A percentile compares a stretch with the other conserved stretches of the same genome.
Evolutionary conservation across 2,888 invertebrate genomes (phyloP).

Genomic region (Drosophila meridionalis): DNA sequence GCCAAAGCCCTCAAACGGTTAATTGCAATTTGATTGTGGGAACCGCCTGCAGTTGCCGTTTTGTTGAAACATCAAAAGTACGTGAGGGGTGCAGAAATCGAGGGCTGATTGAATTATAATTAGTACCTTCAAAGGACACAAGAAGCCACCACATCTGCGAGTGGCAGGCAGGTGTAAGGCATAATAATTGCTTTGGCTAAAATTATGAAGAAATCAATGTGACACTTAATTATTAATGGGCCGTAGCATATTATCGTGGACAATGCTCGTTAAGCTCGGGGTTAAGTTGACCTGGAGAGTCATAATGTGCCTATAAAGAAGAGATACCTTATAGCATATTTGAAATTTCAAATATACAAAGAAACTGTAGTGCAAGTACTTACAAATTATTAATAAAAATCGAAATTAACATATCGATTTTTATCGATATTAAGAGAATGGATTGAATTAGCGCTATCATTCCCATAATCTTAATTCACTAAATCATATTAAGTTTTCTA

Average conservation of each 20-base stretch:
- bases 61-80: slow-evolving; percentile 3
- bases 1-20: slow-evolving; percentile 52
- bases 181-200: slow-evolving; percentile 9
- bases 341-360: no score
- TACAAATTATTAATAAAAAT: no score
- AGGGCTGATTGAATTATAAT: slow-evolving; percentile 23
- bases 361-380: no score
- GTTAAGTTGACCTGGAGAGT: background rate
- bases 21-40: slow-evolving; percentile 70
- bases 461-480: no score
- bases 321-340: background rate
- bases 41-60: slow-evolving; percentile 52
- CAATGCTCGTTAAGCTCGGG: background rate
- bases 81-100: background rate
- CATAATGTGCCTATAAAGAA: background rate
- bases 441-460: no score
- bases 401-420: no score
- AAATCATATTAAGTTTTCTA: no score
- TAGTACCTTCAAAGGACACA: background rate
- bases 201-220: slow-evolving; percentile 23
- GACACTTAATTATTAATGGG: background rate
- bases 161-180: slow-evolving; percentile 6
- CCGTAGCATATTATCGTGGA: no score
- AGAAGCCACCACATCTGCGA: background rate
- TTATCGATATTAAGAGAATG: no score